Base-by-base conservation (phyloP, 2,113 vertebrate genomes). In the Micromys minutus region DNA sequence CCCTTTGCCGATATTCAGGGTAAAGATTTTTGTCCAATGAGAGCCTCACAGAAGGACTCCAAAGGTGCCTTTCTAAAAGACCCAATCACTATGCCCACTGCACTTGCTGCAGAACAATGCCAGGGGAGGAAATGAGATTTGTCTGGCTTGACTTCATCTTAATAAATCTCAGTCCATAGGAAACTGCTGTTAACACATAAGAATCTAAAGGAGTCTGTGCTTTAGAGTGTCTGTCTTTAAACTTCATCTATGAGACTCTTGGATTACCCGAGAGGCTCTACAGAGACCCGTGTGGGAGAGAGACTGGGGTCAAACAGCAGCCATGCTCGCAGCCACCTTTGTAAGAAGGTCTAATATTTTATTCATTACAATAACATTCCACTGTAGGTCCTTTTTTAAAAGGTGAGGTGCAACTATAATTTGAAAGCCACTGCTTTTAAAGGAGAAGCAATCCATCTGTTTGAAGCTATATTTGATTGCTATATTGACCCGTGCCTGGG, bases 81-180 rank as follows among this genome's bases (percentile, higher is more conserved):
- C 47, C 8, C 1, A 80, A 31, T 84, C 87, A 67, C 80, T 34
- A 3, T 89, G 75, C 63, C 74, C 52, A 29, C 81, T 50, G 21
- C 45, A 67, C 57, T 95, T 45, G 77, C 52, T 45, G 39, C n/a
- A 79, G 90, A 92, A 79, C 57, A 87, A 36, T 57, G 67, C 86
- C 89, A 87, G 57, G 52, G 19, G 59, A 59, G 71, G 94, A 94
- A 96, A 95, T 80, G 91, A 95, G 85, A 42, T 42, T 96, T 90
- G 88, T 77, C 89, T 96, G 94, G 93, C 31, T n/a, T 52, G 88
- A 95, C 90, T 91, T 90, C 74, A 93, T 94, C 88, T 93, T 92
- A 96, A 88, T 93, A 95, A 94, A 94, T 95, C 88, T 80, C 84
- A 95, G 87, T 69, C 42, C 12, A 71, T 69, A 69, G 65, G 52